Conservation (phyloP, 2,797 vertebrate genomes). For the Hydrophis major region DNA sequence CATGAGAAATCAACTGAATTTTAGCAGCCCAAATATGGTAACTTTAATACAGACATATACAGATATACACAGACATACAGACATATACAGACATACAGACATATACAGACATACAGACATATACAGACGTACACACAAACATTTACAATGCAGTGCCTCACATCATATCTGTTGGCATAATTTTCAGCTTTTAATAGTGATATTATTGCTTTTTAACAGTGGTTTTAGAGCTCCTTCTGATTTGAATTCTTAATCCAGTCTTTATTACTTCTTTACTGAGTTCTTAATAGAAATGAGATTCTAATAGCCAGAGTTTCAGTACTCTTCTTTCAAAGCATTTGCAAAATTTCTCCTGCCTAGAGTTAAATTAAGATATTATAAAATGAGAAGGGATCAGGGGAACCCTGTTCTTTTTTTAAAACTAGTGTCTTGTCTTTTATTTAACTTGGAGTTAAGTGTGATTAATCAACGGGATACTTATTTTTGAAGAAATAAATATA, state of each 20-base stretch:
- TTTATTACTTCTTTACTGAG: constrained; percentile 70
- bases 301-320: constrained; percentile 27
- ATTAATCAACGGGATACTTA: background rate
- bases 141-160: background rate
- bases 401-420: background rate
- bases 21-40: background rate
- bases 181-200: constrained; percentile 61
- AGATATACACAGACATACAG: no score
- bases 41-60: background rate
- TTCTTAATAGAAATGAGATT: constrained; percentile 60
- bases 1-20: background rate
- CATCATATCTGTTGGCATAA: constrained; percentile 52
- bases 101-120: background rate
- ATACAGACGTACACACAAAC: background rate
- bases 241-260: constrained; percentile 73
- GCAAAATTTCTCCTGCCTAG: background rate
- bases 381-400: constrained; percentile 18
- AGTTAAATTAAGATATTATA: constrained; percentile 43
- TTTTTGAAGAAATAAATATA: background rate
- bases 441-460: background rate
- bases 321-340: constrained; percentile 29
- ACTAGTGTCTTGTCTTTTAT: background rate
- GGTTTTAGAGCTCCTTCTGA: constrained; percentile 63
- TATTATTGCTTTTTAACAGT: constrained; percentile 66
- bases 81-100: no score